Percentiles rank a stretch among this genome's conserved stretches.
Evolutionary conservation across 2,888 invertebrate species (phyloP).

Genomic region (Rotaria macrura): DNA sequence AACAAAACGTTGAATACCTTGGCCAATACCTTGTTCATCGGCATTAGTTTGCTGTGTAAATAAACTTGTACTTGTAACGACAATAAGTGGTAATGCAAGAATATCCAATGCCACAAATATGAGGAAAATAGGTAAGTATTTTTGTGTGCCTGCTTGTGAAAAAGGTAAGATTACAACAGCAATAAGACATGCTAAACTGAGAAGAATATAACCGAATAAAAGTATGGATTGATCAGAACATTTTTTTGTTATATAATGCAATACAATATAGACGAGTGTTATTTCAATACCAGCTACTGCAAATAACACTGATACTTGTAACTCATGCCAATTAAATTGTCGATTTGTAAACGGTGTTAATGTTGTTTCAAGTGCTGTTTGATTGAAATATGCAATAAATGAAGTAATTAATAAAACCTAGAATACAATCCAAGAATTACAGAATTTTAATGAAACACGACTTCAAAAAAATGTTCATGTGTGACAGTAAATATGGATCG

Average conservation of each 20-base stretch:
- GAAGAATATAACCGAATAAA: conserved; percentile 41
- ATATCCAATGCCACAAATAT: conserved; percentile 40
- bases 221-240: conserved; percentile 45
- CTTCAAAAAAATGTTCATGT: no score
- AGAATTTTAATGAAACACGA: background rate
- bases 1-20: conserved; percentile 42
- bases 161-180: conserved; percentile 41
- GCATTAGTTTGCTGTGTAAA: conserved; percentile 42
- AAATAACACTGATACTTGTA: conserved; percentile 50
- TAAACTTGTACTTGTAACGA: conserved; percentile 41
- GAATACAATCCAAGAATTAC: background rate
- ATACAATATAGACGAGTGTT: conserved; percentile 44
- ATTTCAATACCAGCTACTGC: conserved; percentile 48
- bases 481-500: no score
- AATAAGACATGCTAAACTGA: conserved; percentile 42
- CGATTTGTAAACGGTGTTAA: conserved; percentile 48
- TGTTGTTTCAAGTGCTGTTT: conserved; percentile 50
- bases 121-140: conserved; percentile 36
- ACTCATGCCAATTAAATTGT: conserved; percentile 46
- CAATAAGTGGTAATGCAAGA: conserved; percentile 42
- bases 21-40: conserved; percentile 44
- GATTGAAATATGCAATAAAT: conserved; percentile 50
- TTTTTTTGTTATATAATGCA: conserved; percentile 43
- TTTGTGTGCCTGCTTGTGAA: conserved; percentile 35
- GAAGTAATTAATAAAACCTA: conserved; percentile 43